phyloP scores from a whole-genome alignment of 2,113 vertebrate genomes.

The Zosterops lateralis region DNA sequence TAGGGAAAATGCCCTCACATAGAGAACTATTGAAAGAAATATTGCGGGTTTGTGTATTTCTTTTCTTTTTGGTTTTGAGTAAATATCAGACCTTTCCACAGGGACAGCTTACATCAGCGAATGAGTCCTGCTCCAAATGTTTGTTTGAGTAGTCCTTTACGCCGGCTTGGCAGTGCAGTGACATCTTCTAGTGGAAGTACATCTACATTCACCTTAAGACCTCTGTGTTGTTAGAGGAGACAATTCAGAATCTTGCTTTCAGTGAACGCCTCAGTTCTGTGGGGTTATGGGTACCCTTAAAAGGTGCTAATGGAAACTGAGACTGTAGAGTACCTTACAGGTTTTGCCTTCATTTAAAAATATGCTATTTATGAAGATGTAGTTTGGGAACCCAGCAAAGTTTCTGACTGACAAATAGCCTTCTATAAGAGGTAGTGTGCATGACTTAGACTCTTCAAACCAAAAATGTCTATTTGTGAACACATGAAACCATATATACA shows the following conservation, averaged over 20 bases:
- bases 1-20: neutral
- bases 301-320: neutral
- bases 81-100: neutral
- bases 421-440: neutral
- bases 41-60: neutral
- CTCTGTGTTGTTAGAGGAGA: neutral
- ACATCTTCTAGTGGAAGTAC: neutral
- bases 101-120: neutral
- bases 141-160: neutral
- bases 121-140: neutral
- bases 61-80: neutral
- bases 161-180: neutral
- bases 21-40: neutral
- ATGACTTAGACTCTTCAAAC: neutral
- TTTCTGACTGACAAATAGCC: neutral
- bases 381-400: neutral
- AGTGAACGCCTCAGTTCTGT: neutral
- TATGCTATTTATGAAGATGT: neutral
- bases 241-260: neutral
- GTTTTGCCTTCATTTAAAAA: neutral
- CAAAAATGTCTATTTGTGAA: neutral
- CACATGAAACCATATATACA: neutral
- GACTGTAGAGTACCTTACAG: neutral
- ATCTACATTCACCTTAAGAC: neutral
- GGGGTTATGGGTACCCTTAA: neutral